Percentiles rank a stretch among this genome's conserved stretches.
phyloP scores from a whole-genome alignment of 2,888 invertebrate genomes.

The Erynnis tages region DNA sequence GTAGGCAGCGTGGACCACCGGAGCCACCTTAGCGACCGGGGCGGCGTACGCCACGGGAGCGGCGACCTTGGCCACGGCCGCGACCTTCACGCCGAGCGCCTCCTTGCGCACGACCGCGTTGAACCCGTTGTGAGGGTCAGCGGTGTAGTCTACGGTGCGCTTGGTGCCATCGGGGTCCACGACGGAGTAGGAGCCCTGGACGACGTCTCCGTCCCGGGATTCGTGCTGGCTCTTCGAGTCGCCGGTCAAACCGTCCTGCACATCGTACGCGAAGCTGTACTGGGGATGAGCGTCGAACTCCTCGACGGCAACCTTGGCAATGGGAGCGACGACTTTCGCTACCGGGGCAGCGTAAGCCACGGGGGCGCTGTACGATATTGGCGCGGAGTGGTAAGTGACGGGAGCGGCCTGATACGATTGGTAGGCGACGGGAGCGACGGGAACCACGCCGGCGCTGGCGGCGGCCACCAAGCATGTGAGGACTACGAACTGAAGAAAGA shows the following conservation, averaged over 20 bases:
- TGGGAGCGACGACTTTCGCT: conserved; percentile 70
- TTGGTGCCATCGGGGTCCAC: conserved; percentile 66
- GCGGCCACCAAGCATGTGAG: conserved; percentile 36
- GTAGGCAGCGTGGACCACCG: no score
- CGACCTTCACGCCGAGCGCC: conserved; percentile 47
- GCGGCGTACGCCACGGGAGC: conserved; percentile 52
- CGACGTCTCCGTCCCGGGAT: conserved; percentile 62
- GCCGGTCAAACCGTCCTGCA: conserved; percentile 64
- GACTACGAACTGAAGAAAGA: conserved; percentile 36
- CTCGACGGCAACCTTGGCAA: conserved; percentile 55
- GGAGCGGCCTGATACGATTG: conserved; percentile 37
- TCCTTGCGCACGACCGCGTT: conserved; percentile 68
- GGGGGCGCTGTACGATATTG: conserved; percentile 21
- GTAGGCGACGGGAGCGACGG: conserved; percentile 40
- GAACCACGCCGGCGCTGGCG: conserved; percentile 34
- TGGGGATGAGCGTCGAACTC: conserved; percentile 63
- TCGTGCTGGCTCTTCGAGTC: conserved; percentile 67
- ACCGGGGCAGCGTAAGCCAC: conserved; percentile 44
- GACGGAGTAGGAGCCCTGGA: conserved; percentile 67
- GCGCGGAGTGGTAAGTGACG: conserved; percentile 50
- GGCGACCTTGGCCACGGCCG: conserved; percentile 43
- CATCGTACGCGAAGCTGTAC: conserved; percentile 75
- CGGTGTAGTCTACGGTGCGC: conserved; percentile 67
- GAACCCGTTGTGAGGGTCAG: conserved; percentile 67
- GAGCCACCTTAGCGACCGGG: no score